A percentile compares a stretch with the other conserved stretches of the same genome.
phyloP scores from a whole-genome alignment of 2,888 invertebrate species.

The Eurois occulta region DNA sequence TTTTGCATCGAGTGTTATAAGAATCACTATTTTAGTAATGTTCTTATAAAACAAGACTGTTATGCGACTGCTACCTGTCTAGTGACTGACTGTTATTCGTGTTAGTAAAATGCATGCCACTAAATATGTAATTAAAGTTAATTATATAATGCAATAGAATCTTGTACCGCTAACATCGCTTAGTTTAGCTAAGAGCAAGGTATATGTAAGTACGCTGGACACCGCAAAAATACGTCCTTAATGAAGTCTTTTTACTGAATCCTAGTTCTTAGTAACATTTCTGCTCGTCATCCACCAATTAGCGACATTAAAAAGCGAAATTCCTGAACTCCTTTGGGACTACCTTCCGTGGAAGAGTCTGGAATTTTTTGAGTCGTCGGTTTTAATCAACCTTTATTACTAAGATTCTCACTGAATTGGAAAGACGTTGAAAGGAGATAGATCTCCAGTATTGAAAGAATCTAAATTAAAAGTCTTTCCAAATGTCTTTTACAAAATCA shows the following conservation, averaged over 20 bases:
- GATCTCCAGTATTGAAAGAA: constrained; percentile 17
- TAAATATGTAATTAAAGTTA: background rate
- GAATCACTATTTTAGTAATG: background rate
- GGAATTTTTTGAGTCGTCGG: constrained; percentile 12
- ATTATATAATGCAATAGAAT: background rate
- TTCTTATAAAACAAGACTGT: too few species aligned
- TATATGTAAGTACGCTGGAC: background rate
- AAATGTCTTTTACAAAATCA: background rate
- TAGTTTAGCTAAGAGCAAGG: background rate
- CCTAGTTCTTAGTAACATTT: background rate
- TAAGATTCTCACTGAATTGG: constrained; percentile 18
- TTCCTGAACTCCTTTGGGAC: constrained; percentile 22
- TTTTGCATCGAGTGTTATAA: background rate
- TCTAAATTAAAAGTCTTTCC: constrained; percentile 15
- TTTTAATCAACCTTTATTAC: constrained; percentile 49
- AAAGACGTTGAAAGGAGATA: constrained; percentile 10
- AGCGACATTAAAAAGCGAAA: constrained; percentile 38
- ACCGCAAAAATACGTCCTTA: background rate
- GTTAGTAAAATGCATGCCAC: background rate
- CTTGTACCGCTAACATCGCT: background rate
- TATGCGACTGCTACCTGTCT: background rate
- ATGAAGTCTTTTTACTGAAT: constrained; percentile 15
- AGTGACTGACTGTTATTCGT: background rate
- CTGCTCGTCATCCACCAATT: constrained; percentile 17
- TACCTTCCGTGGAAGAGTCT: background rate